Conservation (phyloP, 37 sponge, comb jelly and placozoan species). For the Mnemiopsis leidyi region DNA sequence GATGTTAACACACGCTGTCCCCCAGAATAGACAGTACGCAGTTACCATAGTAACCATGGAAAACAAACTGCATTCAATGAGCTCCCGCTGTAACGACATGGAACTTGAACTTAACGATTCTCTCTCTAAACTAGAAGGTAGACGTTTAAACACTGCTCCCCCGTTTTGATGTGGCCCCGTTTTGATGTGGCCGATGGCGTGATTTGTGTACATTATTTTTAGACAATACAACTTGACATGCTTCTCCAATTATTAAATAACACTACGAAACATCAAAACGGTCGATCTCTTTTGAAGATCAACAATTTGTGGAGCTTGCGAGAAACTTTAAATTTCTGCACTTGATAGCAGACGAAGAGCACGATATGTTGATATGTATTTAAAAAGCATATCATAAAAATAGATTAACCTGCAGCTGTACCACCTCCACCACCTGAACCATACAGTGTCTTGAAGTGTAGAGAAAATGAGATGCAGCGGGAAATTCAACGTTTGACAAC, state of each 20-base stretch:
- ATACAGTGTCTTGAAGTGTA: not conserved
- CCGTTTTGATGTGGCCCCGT: too few relatives aligned
- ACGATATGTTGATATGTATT: not conserved
- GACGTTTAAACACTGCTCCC: too few relatives aligned
- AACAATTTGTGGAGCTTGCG: not conserved
- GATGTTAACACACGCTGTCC: not conserved
- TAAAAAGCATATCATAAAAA: not conserved
- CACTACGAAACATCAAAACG: not conserved
- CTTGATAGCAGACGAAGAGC: not conserved
- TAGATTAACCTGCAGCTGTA: not conserved
- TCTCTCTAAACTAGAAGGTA: not conserved
- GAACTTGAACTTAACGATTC: not conserved
- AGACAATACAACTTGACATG: too few relatives aligned
- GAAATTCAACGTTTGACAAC: slow-evolving; percentile 18
- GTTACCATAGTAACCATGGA: slow-evolving; percentile 42
- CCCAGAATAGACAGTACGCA: slow-evolving; percentile 28
- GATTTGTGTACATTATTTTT: too few relatives aligned
- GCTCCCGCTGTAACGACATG: not conserved
- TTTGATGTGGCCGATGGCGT: too few relatives aligned
- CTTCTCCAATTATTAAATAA: not conserved
- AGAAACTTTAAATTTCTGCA: not conserved
- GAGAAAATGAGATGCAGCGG: slow-evolving; percentile 1
- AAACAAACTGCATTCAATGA: not conserved
- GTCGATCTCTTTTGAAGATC: not conserved
- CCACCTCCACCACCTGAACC: slow-evolving; percentile 42